Evolutionary conservation across 2,888 invertebrate genomes (phyloP).

Genomic region (Elmis aenea): DNA sequence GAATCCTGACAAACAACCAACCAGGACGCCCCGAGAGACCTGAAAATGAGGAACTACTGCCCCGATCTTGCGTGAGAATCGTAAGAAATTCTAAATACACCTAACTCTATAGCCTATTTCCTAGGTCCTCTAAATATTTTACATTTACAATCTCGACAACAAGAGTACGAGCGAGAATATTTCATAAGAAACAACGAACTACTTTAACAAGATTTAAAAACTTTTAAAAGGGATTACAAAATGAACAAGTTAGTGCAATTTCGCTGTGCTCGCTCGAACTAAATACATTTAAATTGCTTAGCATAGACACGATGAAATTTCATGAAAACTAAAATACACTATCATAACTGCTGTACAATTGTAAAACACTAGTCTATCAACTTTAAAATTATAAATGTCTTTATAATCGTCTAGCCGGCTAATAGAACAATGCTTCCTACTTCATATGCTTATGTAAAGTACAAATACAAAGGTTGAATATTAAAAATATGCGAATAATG

Average conservation of each 20-base stretch:
- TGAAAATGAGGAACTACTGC: slow-evolving; percentile 47
- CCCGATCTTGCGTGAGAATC: slow-evolving; percentile 35
- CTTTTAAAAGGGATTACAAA: no score
- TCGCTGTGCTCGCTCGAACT: slow-evolving; percentile 25
- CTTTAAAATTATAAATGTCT: slow-evolving; percentile 8
- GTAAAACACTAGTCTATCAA: slow-evolving; percentile 12
- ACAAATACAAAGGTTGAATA: neutral
- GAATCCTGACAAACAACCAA: slow-evolving; percentile 44
- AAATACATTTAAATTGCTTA: slow-evolving; percentile 31
- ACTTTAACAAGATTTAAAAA: slow-evolving; percentile 7
- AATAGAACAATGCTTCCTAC: slow-evolving; percentile 11
- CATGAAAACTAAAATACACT: slow-evolving; percentile 37
- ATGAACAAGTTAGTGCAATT: slow-evolving; percentile 7
- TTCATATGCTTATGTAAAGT: slow-evolving; percentile 1
- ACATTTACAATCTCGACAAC: slow-evolving; percentile 9
- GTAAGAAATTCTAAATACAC: slow-evolving; percentile 18
- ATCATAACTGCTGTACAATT: slow-evolving; percentile 8
- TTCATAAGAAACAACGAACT: slow-evolving; percentile 19
- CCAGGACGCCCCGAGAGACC: slow-evolving; percentile 42
- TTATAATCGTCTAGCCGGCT: slow-evolving; percentile 13
- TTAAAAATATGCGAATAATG: slow-evolving; percentile 8
- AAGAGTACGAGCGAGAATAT: slow-evolving; percentile 14
- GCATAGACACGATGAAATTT: slow-evolving; percentile 45
- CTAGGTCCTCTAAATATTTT: slow-evolving; percentile 13
- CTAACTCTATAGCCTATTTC: slow-evolving; percentile 13